Percentiles rank a stretch among this genome's conserved stretches.
Evolutionary conservation across 2,797 vertebrate species (phyloP).

Genomic region (Nyctalus aviator): DNA sequence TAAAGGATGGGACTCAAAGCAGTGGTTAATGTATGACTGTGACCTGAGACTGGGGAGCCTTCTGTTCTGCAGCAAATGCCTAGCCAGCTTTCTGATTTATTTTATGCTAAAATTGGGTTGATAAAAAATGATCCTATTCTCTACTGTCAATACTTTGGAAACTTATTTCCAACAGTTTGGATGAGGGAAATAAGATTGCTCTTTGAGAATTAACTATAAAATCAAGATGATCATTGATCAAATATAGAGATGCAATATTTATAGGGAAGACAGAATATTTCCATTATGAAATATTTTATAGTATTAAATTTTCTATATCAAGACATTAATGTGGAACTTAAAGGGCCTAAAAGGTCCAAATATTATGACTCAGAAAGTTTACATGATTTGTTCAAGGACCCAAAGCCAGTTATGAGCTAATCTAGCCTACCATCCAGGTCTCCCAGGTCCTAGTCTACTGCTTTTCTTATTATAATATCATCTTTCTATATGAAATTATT

Average conservation of each 20-base stretch:
- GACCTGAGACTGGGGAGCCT: background rate
- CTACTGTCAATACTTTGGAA: conserved; percentile 4
- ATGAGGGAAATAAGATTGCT: conserved; percentile 21
- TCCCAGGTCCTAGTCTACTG: background rate
- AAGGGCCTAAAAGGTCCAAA: background rate
- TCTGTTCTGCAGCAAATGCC: background rate
- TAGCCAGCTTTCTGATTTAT: background rate
- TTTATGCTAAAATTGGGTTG: background rate
- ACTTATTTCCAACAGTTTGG: conserved; percentile 6
- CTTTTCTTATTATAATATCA: background rate
- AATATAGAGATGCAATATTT: background rate
- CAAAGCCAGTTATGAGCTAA: background rate
- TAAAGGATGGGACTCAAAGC: conserved; percentile 21
- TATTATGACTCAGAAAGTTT: conserved; percentile 44
- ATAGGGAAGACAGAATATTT: conserved; percentile 20
- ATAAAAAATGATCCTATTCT: conserved; percentile 36
- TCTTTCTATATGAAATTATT: conserved; percentile 37
- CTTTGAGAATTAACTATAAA: conserved; percentile 35
- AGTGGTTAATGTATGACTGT: background rate
- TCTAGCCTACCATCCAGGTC: background rate
- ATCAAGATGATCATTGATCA: conserved; percentile 34
- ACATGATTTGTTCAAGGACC: background rate
- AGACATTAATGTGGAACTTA: background rate
- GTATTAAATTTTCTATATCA: conserved; percentile 25
- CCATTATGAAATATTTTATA: background rate